Percentiles rank a stretch among this genome's conserved stretches.
Conservation (phyloP, 2,113 vertebrate genomes). For the Dromiciops gliroides region DNA sequence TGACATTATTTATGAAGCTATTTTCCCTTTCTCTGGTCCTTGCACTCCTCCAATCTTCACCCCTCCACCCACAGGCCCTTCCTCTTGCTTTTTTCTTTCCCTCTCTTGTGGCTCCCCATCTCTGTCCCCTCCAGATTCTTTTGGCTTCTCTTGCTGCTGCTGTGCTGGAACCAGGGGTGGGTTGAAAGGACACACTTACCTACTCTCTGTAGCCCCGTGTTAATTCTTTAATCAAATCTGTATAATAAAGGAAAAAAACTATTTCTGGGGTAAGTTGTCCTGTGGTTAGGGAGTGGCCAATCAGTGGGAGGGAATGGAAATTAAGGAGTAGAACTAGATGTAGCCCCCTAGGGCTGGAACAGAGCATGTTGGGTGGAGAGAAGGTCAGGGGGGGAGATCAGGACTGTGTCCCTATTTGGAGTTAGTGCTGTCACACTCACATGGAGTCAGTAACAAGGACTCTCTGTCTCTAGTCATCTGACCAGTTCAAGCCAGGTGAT, state of each 20-base stretch:
- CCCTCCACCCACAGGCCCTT: background rate
- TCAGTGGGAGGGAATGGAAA: background rate
- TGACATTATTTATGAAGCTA: slow-evolving; percentile 70
- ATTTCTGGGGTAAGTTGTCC: background rate
- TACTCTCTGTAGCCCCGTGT: slow-evolving; percentile 11
- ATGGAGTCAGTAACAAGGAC: background rate
- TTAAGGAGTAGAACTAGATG: background rate
- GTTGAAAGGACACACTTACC: background rate
- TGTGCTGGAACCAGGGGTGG: background rate
- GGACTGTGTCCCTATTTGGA: too few relatives aligned
- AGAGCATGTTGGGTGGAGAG: background rate
- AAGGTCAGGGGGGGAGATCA: background rate
- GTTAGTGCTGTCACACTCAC: background rate
- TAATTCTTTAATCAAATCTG: slow-evolving; percentile 51
- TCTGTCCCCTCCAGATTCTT: background rate
- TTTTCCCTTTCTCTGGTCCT: background rate
- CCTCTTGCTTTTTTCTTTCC: background rate
- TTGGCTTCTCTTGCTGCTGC: background rate
- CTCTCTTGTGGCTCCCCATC: background rate
- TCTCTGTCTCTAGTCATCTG: background rate
- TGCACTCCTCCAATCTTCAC: slow-evolving; percentile 10
- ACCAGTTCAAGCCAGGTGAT: background rate
- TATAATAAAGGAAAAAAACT: slow-evolving; percentile 62
- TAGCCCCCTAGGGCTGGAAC: background rate
- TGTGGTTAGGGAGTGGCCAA: background rate